phyloP scores from a whole-genome alignment of 2,797 vertebrate species.

The Pseudomugil gertrudae region DNA sequence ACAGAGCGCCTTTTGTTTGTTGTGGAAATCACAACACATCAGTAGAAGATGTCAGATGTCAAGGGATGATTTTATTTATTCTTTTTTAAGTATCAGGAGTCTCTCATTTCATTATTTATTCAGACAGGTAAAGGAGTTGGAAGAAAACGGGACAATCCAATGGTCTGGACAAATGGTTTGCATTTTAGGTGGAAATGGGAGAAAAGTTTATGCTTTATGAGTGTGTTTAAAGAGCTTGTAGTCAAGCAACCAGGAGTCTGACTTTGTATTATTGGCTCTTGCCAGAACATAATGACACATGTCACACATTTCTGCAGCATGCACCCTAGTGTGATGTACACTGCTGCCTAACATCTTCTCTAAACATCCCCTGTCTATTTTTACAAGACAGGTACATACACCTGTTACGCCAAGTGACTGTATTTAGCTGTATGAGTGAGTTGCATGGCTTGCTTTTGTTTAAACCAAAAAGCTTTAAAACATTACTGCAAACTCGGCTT shows the following conservation, averaged over 20 bases:
- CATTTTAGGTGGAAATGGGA: conserved; percentile 10
- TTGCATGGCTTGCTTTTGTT: conserved; percentile 6
- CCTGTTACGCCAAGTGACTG: conserved; percentile 2
- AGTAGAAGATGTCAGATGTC: conserved; percentile 23
- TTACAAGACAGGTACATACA: conserved; percentile 20
- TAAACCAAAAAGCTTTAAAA: conserved; percentile 42
- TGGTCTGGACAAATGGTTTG: conserved; percentile 1
- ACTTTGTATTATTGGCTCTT: not conserved
- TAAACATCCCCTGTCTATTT: conserved; percentile 16
- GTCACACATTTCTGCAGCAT: conserved; percentile 1
- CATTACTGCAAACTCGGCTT: conserved; percentile 21
- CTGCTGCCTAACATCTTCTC: conserved; percentile 15
- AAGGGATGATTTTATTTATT: conserved; percentile 27
- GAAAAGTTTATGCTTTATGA: conserved; percentile 11
- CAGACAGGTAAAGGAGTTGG: not conserved
- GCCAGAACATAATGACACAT: conserved; percentile 3
- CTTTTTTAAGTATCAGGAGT: conserved; percentile 24
- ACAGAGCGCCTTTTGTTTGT: conserved; percentile 27
- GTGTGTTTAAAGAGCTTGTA: not conserved
- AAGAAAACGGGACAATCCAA: conserved; percentile 24
- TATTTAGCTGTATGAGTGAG: conserved; percentile 28
- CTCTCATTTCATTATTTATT: conserved; percentile 13
- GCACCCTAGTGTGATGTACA: conserved; percentile 23
- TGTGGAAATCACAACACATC: conserved; percentile 32
- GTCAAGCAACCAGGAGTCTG: not conserved